phyloP scores from a whole-genome alignment of 2,888 invertebrate genomes.

The Camponotus fellah region DNA sequence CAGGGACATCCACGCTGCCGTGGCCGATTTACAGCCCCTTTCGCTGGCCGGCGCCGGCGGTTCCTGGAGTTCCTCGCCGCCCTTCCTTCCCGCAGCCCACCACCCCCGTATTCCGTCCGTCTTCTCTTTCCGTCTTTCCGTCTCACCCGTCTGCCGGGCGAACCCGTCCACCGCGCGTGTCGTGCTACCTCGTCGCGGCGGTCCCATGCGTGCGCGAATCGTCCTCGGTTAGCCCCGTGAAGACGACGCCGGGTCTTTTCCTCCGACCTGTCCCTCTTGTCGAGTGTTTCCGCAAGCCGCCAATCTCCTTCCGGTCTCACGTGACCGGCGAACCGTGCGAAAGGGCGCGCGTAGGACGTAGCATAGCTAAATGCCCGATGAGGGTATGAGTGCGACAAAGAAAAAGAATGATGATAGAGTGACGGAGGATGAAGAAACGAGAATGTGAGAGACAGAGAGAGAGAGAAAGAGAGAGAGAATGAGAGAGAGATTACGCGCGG shows the following conservation, averaged over 20 bases:
- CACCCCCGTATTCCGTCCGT: slow-evolving; percentile 48
- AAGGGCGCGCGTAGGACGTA: slow-evolving; percentile 51
- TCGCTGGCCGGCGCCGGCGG: slow-evolving; percentile 60
- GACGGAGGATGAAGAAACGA: slow-evolving; percentile 28
- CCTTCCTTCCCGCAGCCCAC: slow-evolving; percentile 37
- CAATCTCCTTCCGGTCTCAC: slow-evolving; percentile 26
- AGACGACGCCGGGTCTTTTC: slow-evolving; percentile 22
- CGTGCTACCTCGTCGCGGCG: slow-evolving; percentile 40
- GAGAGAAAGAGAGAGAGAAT: slow-evolving; percentile 25
- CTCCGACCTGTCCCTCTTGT: slow-evolving; percentile 7
- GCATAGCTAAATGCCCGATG: slow-evolving; percentile 35
- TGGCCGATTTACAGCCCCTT: slow-evolving; percentile 73
- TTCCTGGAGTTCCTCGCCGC: slow-evolving; percentile 53
- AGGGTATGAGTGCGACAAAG: slow-evolving; percentile 34
- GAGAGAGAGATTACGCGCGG: slow-evolving; percentile 48
- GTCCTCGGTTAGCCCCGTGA: slow-evolving; percentile 12
- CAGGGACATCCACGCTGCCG: slow-evolving; percentile 73
- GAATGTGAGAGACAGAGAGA: slow-evolving; percentile 31
- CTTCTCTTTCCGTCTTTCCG: slow-evolving; percentile 53
- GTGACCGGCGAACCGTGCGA: slow-evolving; percentile 35
- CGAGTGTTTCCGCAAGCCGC: slow-evolving; percentile 15
- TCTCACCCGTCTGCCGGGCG: slow-evolving; percentile 49
- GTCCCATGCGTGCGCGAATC: slow-evolving; percentile 65
- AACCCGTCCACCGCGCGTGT: slow-evolving; percentile 38
- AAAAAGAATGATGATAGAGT: slow-evolving; percentile 26